Conservation (phyloP, 1,140 invertebrate species). For the Formica selysi region DNA sequence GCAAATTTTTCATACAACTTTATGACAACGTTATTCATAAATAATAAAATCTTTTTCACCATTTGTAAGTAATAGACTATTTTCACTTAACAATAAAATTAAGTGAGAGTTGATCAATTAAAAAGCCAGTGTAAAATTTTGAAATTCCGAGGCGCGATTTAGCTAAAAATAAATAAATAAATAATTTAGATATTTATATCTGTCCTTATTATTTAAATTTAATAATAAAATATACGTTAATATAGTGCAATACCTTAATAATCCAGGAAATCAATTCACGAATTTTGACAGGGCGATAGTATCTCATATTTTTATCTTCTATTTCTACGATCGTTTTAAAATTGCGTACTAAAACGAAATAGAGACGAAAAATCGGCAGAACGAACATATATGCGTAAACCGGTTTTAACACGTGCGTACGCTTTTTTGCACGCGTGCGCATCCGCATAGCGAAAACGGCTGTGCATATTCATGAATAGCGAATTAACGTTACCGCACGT, state of each 20-base stretch:
- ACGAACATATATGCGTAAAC: slow-evolving; percentile 56
- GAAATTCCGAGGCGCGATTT: too few relatives aligned
- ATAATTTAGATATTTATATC: too few relatives aligned
- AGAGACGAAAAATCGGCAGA: background rate
- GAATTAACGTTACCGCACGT: slow-evolving; percentile 50
- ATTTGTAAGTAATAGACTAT: background rate
- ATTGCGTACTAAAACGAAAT: background rate
- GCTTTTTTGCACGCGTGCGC: background rate
- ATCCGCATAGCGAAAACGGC: slow-evolving; percentile 66
- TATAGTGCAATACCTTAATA: background rate
- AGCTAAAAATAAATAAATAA: too few relatives aligned
- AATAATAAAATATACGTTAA: background rate
- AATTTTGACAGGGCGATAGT: background rate
- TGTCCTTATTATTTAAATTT: too few relatives aligned
- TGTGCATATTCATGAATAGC: slow-evolving; percentile 79
- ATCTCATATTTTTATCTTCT: background rate
- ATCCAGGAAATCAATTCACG: background rate
- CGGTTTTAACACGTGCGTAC: slow-evolving; percentile 66
- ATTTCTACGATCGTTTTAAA: background rate
- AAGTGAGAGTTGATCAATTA: too few relatives aligned
- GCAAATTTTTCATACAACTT: background rate
- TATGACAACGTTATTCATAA: background rate
- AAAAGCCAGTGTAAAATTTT: too few relatives aligned
- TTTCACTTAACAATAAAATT: too few relatives aligned
- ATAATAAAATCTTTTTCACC: background rate